Evolutionary conservation across 2,797 vertebrate genomes (phyloP), one percentile per base, ranked within the genome.

Genomic region (Okamejei kenojei): DNA sequence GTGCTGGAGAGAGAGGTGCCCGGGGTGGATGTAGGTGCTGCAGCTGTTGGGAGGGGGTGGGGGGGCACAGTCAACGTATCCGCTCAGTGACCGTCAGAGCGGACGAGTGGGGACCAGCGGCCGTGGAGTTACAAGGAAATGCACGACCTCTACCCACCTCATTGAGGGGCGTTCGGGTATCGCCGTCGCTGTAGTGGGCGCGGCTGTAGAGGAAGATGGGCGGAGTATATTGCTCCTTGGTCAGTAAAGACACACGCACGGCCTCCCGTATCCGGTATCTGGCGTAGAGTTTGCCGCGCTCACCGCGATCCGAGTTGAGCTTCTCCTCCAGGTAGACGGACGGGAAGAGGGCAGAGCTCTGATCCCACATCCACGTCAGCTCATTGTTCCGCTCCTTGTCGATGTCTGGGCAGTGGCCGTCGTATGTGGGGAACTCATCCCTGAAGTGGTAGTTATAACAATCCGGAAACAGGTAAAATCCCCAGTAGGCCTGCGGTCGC

Each of bases 381-480:
- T 86, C 10, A 23, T 81, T 32, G 26, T 93, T 93, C 23, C 78
- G 79, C 9, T 11, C 1, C 13, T 32, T 4, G 21, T 84, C 93
- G 23, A 81, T n/a, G 6, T 23, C 9, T 7, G 79, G 61, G 26
- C 77, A 93, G 4, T 19, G 61, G 10, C 78, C 93, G 26, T 23
- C 2, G 7, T 73, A 73, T 1, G 26, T 11, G 1, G 32, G 32
- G 21, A 74, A 78, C 5, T 93, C 65, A 6, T 0, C 0, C 0
- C 32, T 68, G 65, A 76, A 68, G 11, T 74, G 19, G 54, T 91
- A 78, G 45, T 93, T 93, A 86, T 90, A 93, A 19, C 93, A 93
- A 29, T 93, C 84, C 0, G 93, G 93, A 73, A 93, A 93, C 5
- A 93, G 61, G 84, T 79, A 91, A 13, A 32, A 93, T 9, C 84